Evolutionary conservation across 2,888 invertebrate genomes (phyloP).

Genomic region (Noctua comes): DNA sequence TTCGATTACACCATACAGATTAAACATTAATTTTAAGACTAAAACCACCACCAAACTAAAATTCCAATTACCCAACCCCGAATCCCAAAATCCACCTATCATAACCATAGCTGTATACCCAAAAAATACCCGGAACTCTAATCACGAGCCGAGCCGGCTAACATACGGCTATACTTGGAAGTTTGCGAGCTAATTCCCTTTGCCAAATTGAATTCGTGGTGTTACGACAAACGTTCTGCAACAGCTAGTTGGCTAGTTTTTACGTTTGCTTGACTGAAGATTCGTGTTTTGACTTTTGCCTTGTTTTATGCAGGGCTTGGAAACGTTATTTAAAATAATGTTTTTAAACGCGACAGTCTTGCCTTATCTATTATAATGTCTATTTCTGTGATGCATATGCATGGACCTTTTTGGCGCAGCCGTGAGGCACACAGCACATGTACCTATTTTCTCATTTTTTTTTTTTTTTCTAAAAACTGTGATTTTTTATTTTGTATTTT

Average conservation of each 20-base stretch:
- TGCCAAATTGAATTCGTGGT: constrained; percentile 75
- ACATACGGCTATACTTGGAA: constrained; percentile 64
- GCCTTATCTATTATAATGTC: too few relatives aligned
- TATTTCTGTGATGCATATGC: too few relatives aligned
- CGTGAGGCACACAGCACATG: too few relatives aligned
- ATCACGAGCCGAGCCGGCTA: constrained; percentile 64
- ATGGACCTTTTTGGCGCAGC: too few relatives aligned
- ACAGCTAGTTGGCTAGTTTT: neutral
- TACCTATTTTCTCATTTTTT: too few relatives aligned
- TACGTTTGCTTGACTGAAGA: neutral
- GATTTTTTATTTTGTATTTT: too few relatives aligned
- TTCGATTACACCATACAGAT: too few relatives aligned
- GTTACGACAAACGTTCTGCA: neutral
- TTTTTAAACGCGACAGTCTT: too few relatives aligned
- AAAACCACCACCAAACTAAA: neutral
- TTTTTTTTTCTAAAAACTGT: too few relatives aligned
- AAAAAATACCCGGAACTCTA: constrained; percentile 65
- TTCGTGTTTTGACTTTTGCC: neutral
- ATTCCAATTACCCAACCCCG: constrained; percentile 6
- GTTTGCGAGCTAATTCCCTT: constrained; percentile 72
- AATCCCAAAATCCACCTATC: neutral
- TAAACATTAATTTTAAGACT: too few relatives aligned
- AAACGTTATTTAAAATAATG: too few relatives aligned
- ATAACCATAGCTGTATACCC: constrained; percentile 6
- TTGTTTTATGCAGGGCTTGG: too few relatives aligned